A percentile compares a stretch with the other conserved stretches of the same genome.
These are phyloP conservation scores for Sinella curviseta DNA, from an alignment of 1,140 invertebrate species.

Conservation along the genomic window DNA sequence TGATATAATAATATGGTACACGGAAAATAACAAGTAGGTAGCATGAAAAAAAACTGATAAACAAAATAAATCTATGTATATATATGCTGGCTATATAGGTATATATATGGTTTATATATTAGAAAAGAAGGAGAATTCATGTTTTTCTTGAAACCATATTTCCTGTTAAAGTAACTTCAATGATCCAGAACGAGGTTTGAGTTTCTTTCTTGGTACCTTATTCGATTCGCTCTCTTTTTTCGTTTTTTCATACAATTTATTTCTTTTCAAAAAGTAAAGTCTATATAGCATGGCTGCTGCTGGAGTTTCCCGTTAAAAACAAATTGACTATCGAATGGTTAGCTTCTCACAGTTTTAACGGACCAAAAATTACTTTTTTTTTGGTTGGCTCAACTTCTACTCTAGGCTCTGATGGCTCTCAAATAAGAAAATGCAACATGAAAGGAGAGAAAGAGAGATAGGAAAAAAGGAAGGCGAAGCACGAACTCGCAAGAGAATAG, in stretches of 20 bases:
- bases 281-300: too few relatives aligned
- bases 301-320: neutral
- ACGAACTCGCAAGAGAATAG: conserved; percentile 10
- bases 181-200: neutral
- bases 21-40: too few relatives aligned
- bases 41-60: too few relatives aligned
- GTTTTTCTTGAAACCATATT: neutral
- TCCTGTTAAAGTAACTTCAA: conserved; percentile 1
- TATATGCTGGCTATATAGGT: too few relatives aligned
- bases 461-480: neutral
- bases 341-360: conserved; percentile 5
- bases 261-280: neutral
- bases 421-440: neutral
- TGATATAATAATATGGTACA: too few relatives aligned
- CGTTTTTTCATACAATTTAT: neutral
- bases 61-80: too few relatives aligned
- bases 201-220: neutral
- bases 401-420: too few relatives aligned
- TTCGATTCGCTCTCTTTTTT: neutral
- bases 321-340: conserved; percentile 16
- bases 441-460: neutral
- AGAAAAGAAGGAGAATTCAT: neutral
- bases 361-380: neutral
- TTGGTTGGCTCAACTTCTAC: neutral
- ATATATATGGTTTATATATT: too few relatives aligned